Percentiles rank a stretch among this genome's conserved stretches.
Evolutionary conservation across 2,797 vertebrate species (phyloP).

Genomic region (Myotis myotis): DNA sequence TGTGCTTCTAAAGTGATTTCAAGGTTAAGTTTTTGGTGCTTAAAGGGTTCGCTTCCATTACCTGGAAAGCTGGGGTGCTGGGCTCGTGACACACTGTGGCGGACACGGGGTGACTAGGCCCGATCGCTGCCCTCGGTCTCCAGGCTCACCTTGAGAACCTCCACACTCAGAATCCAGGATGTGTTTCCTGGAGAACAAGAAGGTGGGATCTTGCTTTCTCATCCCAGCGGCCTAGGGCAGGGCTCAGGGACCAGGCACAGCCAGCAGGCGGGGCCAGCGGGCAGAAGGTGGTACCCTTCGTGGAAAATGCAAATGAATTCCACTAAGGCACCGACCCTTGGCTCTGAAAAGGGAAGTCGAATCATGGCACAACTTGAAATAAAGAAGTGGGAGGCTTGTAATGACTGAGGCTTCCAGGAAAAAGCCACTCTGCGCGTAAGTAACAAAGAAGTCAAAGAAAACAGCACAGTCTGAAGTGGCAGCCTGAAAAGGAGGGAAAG

Average conservation of each 20-base stretch:
- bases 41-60: background rate
- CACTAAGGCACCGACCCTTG: background rate
- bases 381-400: constrained; percentile 58
- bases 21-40: background rate
- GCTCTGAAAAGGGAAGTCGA: constrained; percentile 58
- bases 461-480: background rate
- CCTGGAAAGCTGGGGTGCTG: background rate
- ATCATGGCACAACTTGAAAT: constrained; percentile 49
- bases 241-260: background rate
- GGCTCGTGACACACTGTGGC: rapidly evolving
- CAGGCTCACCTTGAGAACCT: background rate
- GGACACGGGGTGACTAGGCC: background rate
- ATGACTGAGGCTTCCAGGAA: constrained; percentile 68
- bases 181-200: background rate
- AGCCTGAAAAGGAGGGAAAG: background rate
- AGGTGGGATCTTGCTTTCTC: background rate
- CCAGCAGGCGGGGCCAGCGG: rapidly evolving
- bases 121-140: rapidly evolving
- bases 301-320: constrained; percentile 63
- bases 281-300: background rate
- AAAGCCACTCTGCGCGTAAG: constrained; percentile 57
- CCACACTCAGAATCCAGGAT: background rate
- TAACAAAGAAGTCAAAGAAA: constrained; percentile 49
- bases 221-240: background rate
- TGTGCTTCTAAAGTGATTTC: background rate